Percentiles rank a stretch among this genome's conserved stretches.
Evolutionary conservation across 2,797 vertebrate species (phyloP).

Genomic region (Danio tinwini): DNA sequence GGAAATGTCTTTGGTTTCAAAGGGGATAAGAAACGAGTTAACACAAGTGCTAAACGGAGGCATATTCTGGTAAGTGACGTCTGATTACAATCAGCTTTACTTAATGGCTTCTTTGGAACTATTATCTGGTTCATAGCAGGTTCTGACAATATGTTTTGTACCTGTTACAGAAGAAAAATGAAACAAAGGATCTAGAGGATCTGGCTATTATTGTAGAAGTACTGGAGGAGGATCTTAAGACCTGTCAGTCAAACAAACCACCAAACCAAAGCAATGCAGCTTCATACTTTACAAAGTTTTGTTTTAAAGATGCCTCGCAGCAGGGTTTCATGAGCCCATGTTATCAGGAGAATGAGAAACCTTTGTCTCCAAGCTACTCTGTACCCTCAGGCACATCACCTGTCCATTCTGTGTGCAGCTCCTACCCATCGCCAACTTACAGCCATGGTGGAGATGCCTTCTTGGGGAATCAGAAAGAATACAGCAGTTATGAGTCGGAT

Average conservation of each 20-base stretch:
- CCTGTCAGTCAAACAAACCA: constrained; percentile 35
- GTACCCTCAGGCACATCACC: constrained; percentile 26
- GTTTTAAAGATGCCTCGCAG: not conserved
- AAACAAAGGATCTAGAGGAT: constrained; percentile 78
- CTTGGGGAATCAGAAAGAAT: constrained; percentile 45
- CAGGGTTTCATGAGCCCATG: constrained; percentile 6
- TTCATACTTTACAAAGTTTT: constrained; percentile 21
- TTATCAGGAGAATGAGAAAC: not conserved
- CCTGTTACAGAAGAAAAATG: constrained; percentile 72
- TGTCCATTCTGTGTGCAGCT: constrained; percentile 25
- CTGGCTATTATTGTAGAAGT: constrained; percentile 85
- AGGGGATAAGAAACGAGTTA: constrained; percentile 78
- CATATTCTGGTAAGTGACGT: constrained; percentile 71
- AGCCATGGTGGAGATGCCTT: constrained; percentile 14
- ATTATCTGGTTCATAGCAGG: not conserved
- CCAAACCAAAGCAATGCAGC: not conserved
- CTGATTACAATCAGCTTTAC: not conserved
- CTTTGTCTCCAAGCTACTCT: constrained; percentile 8
- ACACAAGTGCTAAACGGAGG: constrained; percentile 70
- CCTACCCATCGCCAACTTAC: constrained; percentile 22
- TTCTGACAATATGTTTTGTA: not conserved
- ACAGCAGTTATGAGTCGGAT: constrained; percentile 64
- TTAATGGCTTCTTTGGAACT: not conserved
- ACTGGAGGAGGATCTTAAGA: constrained; percentile 84
- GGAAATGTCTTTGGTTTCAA: constrained; percentile 35